Conservation (phyloP, 2,888 invertebrate species). For the Antheraea assamensis region DNA sequence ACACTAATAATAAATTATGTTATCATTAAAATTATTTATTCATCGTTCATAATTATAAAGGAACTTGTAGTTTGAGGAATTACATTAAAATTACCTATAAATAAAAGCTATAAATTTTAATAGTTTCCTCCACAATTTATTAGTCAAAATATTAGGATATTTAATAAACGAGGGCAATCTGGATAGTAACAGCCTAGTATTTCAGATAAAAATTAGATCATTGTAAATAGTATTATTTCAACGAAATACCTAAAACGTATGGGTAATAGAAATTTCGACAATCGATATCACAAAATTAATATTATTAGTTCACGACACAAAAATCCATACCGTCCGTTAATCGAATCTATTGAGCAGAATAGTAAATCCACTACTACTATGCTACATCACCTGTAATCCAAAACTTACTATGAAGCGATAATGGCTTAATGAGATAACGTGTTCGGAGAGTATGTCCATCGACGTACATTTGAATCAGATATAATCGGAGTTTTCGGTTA, state of each 20-base stretch:
- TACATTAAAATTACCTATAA: not conserved
- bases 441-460: too few species aligned
- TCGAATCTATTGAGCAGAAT: not conserved
- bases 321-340: not conserved
- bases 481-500: too few species aligned
- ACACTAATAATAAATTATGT: not conserved
- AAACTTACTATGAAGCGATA: too few species aligned
- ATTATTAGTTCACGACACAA: not conserved
- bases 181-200: not conserved
- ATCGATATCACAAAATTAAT: too few species aligned
- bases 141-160: not conserved
- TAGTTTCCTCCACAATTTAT: not conserved
- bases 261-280: too few species aligned
- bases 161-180: not conserved
- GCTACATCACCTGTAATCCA: too few species aligned
- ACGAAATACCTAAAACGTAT: too few species aligned
- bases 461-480: too few species aligned
- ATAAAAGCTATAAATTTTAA: not conserved
- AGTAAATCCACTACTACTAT: too few species aligned
- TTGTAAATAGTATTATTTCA: too few species aligned
- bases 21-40: not conserved
- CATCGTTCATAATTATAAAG: not conserved
- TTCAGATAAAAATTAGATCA: not conserved
- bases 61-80: not conserved
- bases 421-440: too few species aligned